phyloP scores from a whole-genome alignment of 92 coral and sea anemone genomes.

The Phenganax marumi region DNA sequence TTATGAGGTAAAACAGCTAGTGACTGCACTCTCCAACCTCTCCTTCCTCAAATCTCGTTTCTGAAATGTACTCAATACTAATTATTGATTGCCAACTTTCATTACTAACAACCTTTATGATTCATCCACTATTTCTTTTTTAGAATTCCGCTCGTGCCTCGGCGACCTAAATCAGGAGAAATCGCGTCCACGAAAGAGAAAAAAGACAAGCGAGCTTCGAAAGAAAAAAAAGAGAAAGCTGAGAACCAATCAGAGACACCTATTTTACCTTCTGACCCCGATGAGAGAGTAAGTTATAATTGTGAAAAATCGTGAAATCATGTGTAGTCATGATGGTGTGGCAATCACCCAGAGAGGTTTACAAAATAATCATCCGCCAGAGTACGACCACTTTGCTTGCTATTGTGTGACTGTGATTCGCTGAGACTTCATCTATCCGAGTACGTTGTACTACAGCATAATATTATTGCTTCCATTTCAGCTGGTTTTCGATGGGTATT shows the following conservation, averaged over 20 bases:
- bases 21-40: background rate
- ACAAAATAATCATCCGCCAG: too few relatives aligned
- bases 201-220: conserved; percentile 73
- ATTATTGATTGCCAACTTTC: too few relatives aligned
- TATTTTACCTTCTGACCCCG: conserved; percentile 88
- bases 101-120: background rate
- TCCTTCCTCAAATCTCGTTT: background rate
- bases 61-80: too few relatives aligned
- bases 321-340: background rate
- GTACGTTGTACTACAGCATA: background rate
- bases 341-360: too few relatives aligned
- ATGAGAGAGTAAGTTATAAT: conserved; percentile 69
- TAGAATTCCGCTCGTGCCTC: conserved; percentile 97
- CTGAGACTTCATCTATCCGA: too few relatives aligned
- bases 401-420: too few relatives aligned
- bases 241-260: conserved; percentile 98
- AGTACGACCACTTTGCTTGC: too few relatives aligned
- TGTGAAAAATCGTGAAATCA: background rate
- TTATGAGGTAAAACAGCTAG: too few relatives aligned
- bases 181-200: conserved; percentile 79
- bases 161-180: conserved; percentile 97
- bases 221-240: conserved; percentile 77
- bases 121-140: background rate
- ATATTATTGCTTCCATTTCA: conserved; percentile 1
- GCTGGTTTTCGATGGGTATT: conserved; percentile 91